These are phyloP conservation scores for Antigone vipio DNA, from an alignment of 2,113 vertebrate species.

Conservation along the genomic window DNA sequence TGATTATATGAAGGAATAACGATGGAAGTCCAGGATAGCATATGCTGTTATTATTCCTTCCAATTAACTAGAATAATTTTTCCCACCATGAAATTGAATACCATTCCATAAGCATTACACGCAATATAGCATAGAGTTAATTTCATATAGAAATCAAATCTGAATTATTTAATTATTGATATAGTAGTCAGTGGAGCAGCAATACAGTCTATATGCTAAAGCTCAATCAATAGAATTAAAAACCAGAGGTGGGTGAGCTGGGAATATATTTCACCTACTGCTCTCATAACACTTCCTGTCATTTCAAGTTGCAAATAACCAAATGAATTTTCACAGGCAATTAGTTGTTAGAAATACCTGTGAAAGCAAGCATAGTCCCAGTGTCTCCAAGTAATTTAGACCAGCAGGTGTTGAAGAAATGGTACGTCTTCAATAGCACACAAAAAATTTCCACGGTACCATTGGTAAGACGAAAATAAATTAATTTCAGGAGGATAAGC, in stretches of 20 bases:
- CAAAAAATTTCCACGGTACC: neutral
- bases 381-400: slow-evolving; percentile 67
- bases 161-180: neutral
- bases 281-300: slow-evolving; percentile 41
- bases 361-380: slow-evolving; percentile 55
- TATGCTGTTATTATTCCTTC: neutral
- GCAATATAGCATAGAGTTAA: neutral
- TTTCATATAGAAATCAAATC: neutral
- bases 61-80: neutral
- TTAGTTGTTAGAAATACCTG: slow-evolving; percentile 64
- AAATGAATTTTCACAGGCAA: slow-evolving; percentile 70
- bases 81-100: neutral
- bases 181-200: neutral
- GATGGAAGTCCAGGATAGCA: neutral
- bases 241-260: neutral
- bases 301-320: slow-evolving; percentile 53
- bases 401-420: slow-evolving; percentile 46
- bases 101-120: neutral
- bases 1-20: neutral
- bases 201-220: neutral
- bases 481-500: neutral
- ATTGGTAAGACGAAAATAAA: neutral
- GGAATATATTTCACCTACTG: slow-evolving; percentile 28
- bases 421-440: neutral
- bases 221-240: slow-evolving; percentile 6